Evolutionary conservation across 1,140 invertebrate genomes (phyloP), one percentile per base, ranked within the genome.

Genomic region (Drosophila biarmipes): DNA sequence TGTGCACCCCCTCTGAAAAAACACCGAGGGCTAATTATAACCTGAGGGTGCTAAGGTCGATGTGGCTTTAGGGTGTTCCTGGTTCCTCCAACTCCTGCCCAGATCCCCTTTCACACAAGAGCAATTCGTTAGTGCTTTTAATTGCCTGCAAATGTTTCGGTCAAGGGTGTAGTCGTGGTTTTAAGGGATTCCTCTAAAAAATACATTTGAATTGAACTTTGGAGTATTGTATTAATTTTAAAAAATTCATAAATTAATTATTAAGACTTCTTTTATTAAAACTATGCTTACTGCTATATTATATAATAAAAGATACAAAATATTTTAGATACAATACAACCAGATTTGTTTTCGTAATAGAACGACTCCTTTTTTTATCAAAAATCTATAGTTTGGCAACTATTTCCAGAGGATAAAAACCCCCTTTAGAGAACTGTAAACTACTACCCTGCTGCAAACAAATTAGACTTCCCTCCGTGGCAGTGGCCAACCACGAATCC

Each of bases 401-500:
- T 31, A 15, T 21, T 45, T 45, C 11, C 2, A 12, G 8, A 8
- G 12, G 4, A 14, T 0, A 21, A 2, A 27, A n/a, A 48, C 7
- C 24, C 40, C 62, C 31, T 48, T 48, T 43, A 0, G 19, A 43
- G 15, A n/a, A n/a, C 31, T 34, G 12, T 17, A n/a, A 8, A 24
- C 64, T n/a, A 67, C 64, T 15, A 11, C 34, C 49, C 42, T 69
- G 64, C n/a, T 73, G 40, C 59, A 57, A 87, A 86, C 82, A 86
- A 86, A 87, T 86, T 86, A 78, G 78, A 61, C 56, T 81, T 87
- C 68, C 82, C 73, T 64, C 69, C 37, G 42, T 43, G 64, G 52
- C 59, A 55, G 35, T 66, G 80, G 73, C 63, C 77, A 81, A 87
- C 81, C 82, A 78, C 73, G 48, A 74, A 62, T 56, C 29, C 42